These are phyloP conservation scores for rabbit (Oryctolagus cuniculus) DNA, from an alignment of 2,113 vertebrate genomes.

Conservation along the genomic window mOryCun1.1 NC_091440.1:77782001-77782500, in stretches of 20 bases:
- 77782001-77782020: slow-evolving; percentile 90
- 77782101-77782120: slow-evolving; percentile 97
- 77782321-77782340: neutral
- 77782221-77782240: neutral
- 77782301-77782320: neutral
- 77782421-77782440: neutral
- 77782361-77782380: neutral
- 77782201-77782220: slow-evolving; percentile 94
- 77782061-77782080: slow-evolving; percentile 97
- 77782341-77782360: neutral
- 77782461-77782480: neutral
- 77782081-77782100: slow-evolving; percentile 96
- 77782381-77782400: neutral
- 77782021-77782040: slow-evolving; percentile 98
- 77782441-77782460: neutral
- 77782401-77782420: neutral
- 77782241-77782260: neutral
- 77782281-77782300: neutral
- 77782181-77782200: slow-evolving; percentile 98
- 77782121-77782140: slow-evolving; percentile 95
- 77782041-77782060: slow-evolving; percentile 97
- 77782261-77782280: neutral
- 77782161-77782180: slow-evolving; percentile 97
- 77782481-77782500: neutral
- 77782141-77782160: slow-evolving; percentile 93